Conservation (phyloP, 1,140 invertebrate genomes). For the Temnothorax nylanderi region DNA sequence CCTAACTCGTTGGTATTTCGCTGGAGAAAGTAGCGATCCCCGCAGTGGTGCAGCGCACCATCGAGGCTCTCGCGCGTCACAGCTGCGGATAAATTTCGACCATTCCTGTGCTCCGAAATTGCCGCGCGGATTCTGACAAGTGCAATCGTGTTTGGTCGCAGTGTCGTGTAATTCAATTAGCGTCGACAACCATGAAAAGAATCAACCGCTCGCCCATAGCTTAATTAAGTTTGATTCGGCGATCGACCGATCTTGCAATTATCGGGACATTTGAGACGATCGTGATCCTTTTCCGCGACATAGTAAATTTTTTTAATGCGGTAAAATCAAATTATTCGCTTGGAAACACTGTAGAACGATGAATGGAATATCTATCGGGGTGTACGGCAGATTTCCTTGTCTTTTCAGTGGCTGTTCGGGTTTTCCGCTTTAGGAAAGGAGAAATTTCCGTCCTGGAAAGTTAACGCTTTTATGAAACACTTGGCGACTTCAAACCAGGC, state of each 20-base stretch:
- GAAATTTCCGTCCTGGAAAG: conserved; percentile 54
- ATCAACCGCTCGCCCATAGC: neutral
- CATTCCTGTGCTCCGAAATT: neutral
- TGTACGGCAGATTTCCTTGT: conserved; percentile 4
- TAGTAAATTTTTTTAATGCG: neutral
- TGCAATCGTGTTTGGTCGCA: neutral
- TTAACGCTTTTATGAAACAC: conserved; percentile 56
- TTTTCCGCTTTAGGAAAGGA: conserved; percentile 35
- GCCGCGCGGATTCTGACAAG: conserved; percentile 11
- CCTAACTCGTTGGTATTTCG: conserved; percentile 83
- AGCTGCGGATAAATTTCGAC: conserved; percentile 65
- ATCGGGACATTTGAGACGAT: neutral
- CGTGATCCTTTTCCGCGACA: neutral
- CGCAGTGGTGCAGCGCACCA: conserved; percentile 30
- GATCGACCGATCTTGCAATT: neutral
- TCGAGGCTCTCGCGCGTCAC: conserved; percentile 67
- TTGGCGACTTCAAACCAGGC: conserved; percentile 46
- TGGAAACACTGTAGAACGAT: neutral
- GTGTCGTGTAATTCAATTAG: neutral
- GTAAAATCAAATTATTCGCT: neutral
- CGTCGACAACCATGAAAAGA: neutral
- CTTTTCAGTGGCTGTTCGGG: conserved; percentile 12
- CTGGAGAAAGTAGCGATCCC: conserved; percentile 82
- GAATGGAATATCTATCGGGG: neutral
- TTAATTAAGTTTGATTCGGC: conserved; percentile 5